Evolutionary conservation across 2,113 vertebrate genomes (phyloP).

Genomic region (Limanda limanda): DNA sequence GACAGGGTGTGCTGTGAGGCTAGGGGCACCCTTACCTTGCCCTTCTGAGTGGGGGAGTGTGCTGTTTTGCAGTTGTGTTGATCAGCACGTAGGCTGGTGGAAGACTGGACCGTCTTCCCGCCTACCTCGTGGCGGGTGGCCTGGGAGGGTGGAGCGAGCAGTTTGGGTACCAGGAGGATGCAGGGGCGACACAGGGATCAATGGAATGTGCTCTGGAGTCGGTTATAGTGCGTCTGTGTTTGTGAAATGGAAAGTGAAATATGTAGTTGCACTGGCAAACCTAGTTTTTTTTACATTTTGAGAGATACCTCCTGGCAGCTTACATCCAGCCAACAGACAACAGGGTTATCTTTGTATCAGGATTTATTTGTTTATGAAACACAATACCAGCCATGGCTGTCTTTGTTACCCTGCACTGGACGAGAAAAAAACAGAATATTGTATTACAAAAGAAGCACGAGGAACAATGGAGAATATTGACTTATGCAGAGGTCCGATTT

Average conservation of each 20-base stretch:
- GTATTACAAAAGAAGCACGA: slow-evolving; percentile 30
- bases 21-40: slow-evolving; percentile 18
- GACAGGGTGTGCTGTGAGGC: slow-evolving; percentile 52
- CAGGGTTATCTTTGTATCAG: slow-evolving; percentile 33
- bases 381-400: slow-evolving; percentile 17
- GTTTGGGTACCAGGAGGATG: slow-evolving; percentile 53
- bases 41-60: slow-evolving; percentile 2
- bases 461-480: slow-evolving; percentile 32
- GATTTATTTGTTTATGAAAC: slow-evolving; percentile 59
- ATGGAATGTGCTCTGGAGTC: slow-evolving; percentile 41
- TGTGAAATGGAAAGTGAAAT: slow-evolving; percentile 9
- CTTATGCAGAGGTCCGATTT: slow-evolving; percentile 22
- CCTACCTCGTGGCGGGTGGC: slow-evolving; percentile 65
- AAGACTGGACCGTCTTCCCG: slow-evolving; percentile 59
- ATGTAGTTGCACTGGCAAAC: neutral
- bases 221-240: slow-evolving; percentile 20
- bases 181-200: slow-evolving; percentile 34
- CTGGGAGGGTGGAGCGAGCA: slow-evolving; percentile 45
- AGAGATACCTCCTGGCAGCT: slow-evolving; percentile 11
- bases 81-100: slow-evolving; percentile 73
- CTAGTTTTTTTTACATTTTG: neutral
- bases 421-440: slow-evolving; percentile 23
- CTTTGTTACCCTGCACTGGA: slow-evolving; percentile 23
- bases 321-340: slow-evolving; percentile 17
- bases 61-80: slow-evolving; percentile 58